A percentile compares a stretch with the other conserved stretches of the same genome.
These are phyloP conservation scores for Drosophila multiciliata DNA, from an alignment of 2,888 invertebrate species.

Conservation along the genomic window DNA sequence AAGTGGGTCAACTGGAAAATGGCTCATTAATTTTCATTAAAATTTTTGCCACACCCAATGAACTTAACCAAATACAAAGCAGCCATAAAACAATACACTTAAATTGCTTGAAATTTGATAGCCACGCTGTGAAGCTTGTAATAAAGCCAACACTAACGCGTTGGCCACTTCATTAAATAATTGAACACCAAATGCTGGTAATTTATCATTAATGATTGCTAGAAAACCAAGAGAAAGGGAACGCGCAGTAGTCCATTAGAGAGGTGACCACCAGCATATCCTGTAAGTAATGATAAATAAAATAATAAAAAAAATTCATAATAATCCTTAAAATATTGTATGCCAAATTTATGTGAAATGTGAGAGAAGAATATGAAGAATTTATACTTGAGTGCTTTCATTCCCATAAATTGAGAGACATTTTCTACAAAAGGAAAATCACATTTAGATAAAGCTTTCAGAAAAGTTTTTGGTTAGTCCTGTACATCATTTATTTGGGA, in stretches of 20 bases:
- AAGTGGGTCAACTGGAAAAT: slow-evolving; percentile 19
- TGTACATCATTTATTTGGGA: neutral
- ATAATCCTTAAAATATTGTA: neutral
- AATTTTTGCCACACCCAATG: neutral
- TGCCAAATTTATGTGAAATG: neutral
- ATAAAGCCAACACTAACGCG: slow-evolving; percentile 44
- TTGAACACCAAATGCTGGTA: slow-evolving; percentile 72
- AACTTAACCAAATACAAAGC: slow-evolving; percentile 4
- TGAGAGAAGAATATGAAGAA: neutral
- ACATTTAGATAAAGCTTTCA: neutral
- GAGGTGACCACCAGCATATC: slow-evolving; percentile 7
- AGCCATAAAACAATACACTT: slow-evolving; percentile 35
- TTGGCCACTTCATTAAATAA: slow-evolving; percentile 71
- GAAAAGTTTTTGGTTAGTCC: neutral
- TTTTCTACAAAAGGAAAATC: neutral
- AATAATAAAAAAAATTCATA: neutral
- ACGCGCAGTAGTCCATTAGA: neutral
- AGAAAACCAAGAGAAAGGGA: slow-evolving; percentile 16
- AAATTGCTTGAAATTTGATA: slow-evolving; percentile 64
- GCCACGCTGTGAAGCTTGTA: slow-evolving; percentile 22
- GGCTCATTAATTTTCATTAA: slow-evolving; percentile 14
- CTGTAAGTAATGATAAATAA: neutral
- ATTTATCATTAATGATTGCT: slow-evolving; percentile 81
- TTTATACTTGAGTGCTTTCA: neutral
- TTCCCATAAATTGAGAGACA: too few species aligned